Evolutionary conservation across 2,888 invertebrate species (phyloP), one percentile per base, ranked within the genome.

Genomic region (Synergus itoensis): DNA sequence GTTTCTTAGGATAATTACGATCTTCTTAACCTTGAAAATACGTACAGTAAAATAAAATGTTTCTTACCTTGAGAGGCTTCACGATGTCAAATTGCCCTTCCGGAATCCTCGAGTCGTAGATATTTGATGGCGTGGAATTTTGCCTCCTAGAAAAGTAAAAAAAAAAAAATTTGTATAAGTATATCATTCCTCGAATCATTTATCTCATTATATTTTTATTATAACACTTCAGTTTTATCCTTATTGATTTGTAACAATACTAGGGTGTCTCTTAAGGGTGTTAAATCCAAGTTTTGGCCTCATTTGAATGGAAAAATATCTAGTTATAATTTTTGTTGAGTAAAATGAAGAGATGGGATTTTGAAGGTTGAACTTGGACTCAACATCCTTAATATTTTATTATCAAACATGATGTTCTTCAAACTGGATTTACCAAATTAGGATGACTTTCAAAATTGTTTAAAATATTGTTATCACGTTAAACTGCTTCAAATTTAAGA

Each of bases 21-120:
- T 28, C 36, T 36, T 73, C 48, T 16, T 4, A n/a, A 73, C 48
- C 69, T 53, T 73, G 53, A n/a, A n/a, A 28, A 4, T 73, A n/a
- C 16, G 28, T 16, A 16, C 16, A 21, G 12, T 28, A 18, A 43
- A 45, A 43, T 43, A 45, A 45, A 45, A 53, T 8, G 4, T 36
- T 73, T 85, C 90, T 89, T 85, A 92, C 92, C 91, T 91, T 92
- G 64, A 88, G 63, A 81, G 91, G 86, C 84, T 92, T 92, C 79
- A 92, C 90, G 81, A 91, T 88, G 82, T 92, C 92, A 87, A 92
- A 92, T 86, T 91, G 89, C 73, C 89, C 90, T 83, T 92, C 92
- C 84, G 88, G 90, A 69, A 89, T 87, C 77, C 90, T 89, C 79
- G 90, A 83, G 53, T 91, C 90, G 83, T 89, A 91, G 78, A 89